Percentiles rank a stretch among this genome's conserved stretches.
phyloP scores from a whole-genome alignment of 2,113 vertebrate species.

The Muntiacus reevesi region DNA sequence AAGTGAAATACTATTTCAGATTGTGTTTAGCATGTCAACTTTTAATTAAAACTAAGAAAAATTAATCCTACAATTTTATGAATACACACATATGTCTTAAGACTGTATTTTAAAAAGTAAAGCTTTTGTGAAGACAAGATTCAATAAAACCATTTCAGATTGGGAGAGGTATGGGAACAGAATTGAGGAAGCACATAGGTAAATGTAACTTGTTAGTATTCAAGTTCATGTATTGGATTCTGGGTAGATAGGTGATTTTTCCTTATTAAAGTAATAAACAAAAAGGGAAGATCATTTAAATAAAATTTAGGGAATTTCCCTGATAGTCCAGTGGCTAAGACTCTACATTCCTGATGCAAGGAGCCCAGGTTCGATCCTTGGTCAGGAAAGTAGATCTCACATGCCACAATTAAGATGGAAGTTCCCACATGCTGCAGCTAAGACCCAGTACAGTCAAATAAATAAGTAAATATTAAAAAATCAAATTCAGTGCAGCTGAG shows the following conservation, averaged over 20 bases:
- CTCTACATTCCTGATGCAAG: background rate
- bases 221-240: background rate
- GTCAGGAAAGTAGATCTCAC: background rate
- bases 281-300: background rate
- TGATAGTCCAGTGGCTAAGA: background rate
- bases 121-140: background rate
- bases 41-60: slow-evolving; percentile 11
- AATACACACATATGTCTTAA: background rate
- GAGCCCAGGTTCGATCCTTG: background rate
- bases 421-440: background rate
- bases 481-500: background rate
- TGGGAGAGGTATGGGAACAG: background rate
- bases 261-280: background rate
- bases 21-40: background rate
- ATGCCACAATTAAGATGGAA: background rate
- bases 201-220: background rate
- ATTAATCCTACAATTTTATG: background rate
- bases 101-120: background rate
- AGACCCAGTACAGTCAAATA: background rate
- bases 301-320: background rate
- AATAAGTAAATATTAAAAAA: background rate
- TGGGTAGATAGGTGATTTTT: background rate
- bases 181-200: background rate
- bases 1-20: background rate
- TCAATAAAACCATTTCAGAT: background rate